Percentiles rank a stretch among this genome's conserved stretches.
These are phyloP conservation scores for Lepidonotus clava DNA, from an alignment of 2,888 invertebrate genomes.

Conservation along the genomic window DNA sequence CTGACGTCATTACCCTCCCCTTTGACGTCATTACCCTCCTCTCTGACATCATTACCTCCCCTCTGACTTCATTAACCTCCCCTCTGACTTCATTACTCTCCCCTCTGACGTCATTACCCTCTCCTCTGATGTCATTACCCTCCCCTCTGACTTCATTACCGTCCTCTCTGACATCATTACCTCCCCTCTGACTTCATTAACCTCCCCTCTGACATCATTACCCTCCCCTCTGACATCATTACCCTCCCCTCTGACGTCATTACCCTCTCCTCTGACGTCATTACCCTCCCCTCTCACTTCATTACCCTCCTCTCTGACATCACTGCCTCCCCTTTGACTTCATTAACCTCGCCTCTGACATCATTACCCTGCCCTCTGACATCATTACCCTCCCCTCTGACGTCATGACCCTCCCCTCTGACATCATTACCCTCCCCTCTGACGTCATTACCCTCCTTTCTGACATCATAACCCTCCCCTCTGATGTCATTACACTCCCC, in stretches of 20 bases:
- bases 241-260: not conserved
- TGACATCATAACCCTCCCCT: no score
- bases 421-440: no score
- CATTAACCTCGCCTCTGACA: no score
- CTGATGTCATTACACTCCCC: no score
- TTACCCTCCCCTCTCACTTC: not conserved
- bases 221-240: not conserved
- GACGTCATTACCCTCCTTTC: no score
- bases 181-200: not conserved
- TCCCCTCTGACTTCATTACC: not conserved
- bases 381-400: no score
- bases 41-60: not conserved
- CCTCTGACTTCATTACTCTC: not conserved
- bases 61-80: not conserved
- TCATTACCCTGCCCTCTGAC: no score
- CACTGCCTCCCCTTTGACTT: no score
- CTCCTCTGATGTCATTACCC: not conserved
- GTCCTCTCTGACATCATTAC: not conserved
- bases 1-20: not conserved
- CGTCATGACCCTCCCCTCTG: no score
- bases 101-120: not conserved
- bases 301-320: no score
- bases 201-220: not conserved
- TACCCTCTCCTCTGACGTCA: not conserved
- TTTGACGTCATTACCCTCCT: not conserved